These are phyloP conservation scores for Pocota personata DNA, from an alignment of 2,888 invertebrate species.

Conservation along the genomic window DNA sequence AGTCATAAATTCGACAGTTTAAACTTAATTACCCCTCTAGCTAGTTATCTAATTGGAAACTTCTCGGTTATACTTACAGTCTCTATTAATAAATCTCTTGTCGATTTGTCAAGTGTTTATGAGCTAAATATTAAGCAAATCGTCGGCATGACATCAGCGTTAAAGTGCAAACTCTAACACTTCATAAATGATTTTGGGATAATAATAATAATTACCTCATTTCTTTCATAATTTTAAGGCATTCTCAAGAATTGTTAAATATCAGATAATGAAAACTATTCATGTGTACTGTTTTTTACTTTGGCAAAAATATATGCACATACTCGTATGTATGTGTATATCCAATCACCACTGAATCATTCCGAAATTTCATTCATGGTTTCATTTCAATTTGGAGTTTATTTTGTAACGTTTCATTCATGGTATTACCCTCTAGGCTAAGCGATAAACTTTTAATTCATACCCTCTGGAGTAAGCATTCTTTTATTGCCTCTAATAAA, in stretches of 20 bases:
- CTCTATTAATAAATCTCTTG: background rate
- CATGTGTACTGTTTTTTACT: background rate
- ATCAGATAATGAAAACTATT: background rate
- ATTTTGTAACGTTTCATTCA: background rate
- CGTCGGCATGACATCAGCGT: background rate
- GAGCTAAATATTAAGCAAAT: background rate
- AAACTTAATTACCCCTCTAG: too few species aligned
- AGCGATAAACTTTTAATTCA: background rate
- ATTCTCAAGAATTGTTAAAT: background rate
- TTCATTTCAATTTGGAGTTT: background rate
- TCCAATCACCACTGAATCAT: background rate
- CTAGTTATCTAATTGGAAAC: background rate
- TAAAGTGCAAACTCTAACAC: background rate
- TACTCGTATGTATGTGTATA: too few species aligned
- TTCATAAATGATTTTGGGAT: background rate
- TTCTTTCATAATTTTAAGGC: background rate
- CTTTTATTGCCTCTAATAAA: background rate
- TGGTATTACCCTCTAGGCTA: background rate
- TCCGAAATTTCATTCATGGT: background rate
- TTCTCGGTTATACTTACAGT: background rate
- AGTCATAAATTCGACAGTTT: too few species aligned
- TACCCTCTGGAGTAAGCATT: background rate
- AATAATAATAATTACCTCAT: constrained; percentile 10
- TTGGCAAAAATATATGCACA: background rate
- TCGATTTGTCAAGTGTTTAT: background rate